Base-by-base conservation (phyloP, 2,888 invertebrate species). In the Hypena proboscidalis region DNA sequence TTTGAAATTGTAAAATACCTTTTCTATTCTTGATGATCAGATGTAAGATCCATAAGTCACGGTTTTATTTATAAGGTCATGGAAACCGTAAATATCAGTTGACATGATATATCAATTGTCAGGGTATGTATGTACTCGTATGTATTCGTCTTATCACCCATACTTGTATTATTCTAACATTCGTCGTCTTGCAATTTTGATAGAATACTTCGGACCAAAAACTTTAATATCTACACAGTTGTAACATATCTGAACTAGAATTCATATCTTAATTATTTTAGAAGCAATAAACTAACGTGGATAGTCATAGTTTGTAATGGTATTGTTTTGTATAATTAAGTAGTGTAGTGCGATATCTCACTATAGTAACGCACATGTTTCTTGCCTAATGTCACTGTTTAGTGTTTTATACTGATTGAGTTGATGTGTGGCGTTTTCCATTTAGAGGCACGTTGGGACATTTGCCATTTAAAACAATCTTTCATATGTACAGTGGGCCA, bases 181-280 rank as follows among this genome's bases (percentile, higher is more conserved):
- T 42, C 19, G 13, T 15, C 35, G 9, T 32, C 32, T 49, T 50
- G 46, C 58, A 49, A 57, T 44, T 58, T 59, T 58, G 59, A 49
- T 63, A 60, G 58, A 66, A 50, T 52, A 66, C 56, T 78, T 85
- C 62, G 88, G 88, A 88, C 88, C 88, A 88, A 89, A 55, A 77
- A 74, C 55, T 61, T 69, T 70, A 70, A 77, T 76, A 75, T 75
- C 70, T 78, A 75, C 43, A 70, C 78, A 76, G 80, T 77, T 80
- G 57, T 56, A 75, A 80, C 88, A 89, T 89, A 89, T 89, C 88
- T 86, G 77, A 74, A 78, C 67, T 67, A 64, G 62, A 64, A 71
- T 74, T 77, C 85, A 88, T 87, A 87, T 88, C 87, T 83, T 69
- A 72, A 54, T 72, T 77, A 51, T 69, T 72, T 68, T 71, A 67